phyloP scores from a whole-genome alignment of 2,113 vertebrate species.

The Sula dactylatra region DNA sequence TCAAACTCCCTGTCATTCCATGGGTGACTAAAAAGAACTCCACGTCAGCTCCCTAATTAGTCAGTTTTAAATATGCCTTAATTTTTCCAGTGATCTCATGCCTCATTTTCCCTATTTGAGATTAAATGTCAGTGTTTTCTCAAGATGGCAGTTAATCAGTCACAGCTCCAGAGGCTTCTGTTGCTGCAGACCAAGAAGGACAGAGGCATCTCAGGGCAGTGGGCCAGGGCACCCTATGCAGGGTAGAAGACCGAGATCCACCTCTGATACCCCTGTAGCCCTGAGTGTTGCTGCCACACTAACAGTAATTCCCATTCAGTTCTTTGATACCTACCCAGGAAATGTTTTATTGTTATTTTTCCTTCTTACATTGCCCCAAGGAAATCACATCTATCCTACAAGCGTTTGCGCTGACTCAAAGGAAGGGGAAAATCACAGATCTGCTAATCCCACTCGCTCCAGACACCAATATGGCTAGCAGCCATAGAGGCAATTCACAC shows the following conservation, averaged over 20 bases:
- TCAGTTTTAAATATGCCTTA: not conserved
- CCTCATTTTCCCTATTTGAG: not conserved
- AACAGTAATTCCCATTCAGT: not conserved
- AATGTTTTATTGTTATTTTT: not conserved
- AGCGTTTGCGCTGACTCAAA: not conserved
- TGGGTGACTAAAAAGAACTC: not conserved
- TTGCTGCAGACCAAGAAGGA: not conserved
- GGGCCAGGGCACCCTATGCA: not conserved
- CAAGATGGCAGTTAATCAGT: not conserved
- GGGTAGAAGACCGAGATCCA: not conserved
- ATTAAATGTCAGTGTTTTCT: not conserved
- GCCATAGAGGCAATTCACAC: rapidly evolving
- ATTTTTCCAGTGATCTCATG: not conserved
- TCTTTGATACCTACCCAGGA: not conserved
- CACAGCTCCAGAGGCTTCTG: not conserved
- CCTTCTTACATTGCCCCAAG: not conserved
- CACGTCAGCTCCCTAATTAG: not conserved
- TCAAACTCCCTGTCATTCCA: not conserved
- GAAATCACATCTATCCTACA: not conserved
- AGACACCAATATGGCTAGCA: rapidly evolving
- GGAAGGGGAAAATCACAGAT: not conserved
- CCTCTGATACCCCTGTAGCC: not conserved
- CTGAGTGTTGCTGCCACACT: not conserved
- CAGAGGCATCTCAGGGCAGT: not conserved
- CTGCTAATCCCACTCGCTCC: not conserved